Conservation (phyloP, 2,797 vertebrate species). For the Anomalospiza imberbis region DNA sequence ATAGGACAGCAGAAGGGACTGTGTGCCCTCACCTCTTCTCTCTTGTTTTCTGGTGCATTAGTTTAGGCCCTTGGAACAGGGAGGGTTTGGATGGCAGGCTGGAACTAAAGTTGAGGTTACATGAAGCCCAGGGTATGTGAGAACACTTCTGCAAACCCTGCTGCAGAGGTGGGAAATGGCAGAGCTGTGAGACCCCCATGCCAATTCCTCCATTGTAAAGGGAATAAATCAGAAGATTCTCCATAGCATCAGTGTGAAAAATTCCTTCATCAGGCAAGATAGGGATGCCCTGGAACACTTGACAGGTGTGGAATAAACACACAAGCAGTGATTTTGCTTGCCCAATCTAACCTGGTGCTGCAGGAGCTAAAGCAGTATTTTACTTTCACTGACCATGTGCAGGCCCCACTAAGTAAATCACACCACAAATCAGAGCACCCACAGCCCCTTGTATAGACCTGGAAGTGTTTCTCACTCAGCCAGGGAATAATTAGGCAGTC, state of each 20-base stretch:
- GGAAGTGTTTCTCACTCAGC: not conserved
- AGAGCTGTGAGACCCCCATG: not conserved
- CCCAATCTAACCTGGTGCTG: not conserved
- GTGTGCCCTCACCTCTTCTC: rapidly evolving
- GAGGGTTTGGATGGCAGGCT: not conserved
- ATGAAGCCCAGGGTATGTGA: rapidly evolving
- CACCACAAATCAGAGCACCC: not conserved
- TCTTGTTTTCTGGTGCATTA: not conserved
- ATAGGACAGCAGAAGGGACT: not conserved
- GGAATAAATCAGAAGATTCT: not conserved
- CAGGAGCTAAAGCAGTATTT: not conserved
- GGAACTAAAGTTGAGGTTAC: not conserved
- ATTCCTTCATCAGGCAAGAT: not conserved
- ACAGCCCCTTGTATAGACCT: not conserved
- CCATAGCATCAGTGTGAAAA: not conserved
- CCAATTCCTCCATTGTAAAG: not conserved
- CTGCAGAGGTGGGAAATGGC: not conserved
- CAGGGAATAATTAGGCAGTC: not conserved
- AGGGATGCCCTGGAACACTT: not conserved
- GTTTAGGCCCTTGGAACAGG: not conserved
- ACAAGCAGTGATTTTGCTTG: not conserved
- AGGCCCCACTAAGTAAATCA: not conserved
- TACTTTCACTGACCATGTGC: not conserved
- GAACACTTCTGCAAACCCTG: not conserved
- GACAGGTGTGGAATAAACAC: not conserved